These are phyloP conservation scores for Tanypteryx hageni DNA, from an alignment of 2,888 invertebrate species.

Conservation along the genomic window DNA sequence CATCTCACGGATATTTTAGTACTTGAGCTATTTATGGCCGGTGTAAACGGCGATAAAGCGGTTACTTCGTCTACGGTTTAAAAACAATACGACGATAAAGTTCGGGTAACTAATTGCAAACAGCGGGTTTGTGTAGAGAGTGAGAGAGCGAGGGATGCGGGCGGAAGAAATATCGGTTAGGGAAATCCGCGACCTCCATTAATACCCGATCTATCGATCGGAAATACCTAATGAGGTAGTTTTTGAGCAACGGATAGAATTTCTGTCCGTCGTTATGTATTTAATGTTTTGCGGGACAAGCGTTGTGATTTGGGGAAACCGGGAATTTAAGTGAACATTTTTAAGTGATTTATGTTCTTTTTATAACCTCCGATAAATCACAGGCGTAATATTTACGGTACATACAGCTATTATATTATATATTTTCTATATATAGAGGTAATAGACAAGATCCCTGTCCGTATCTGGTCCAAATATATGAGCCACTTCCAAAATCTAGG, in stretches of 20 bases:
- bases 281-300: not conserved
- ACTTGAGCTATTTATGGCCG: too few species aligned
- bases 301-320: not conserved
- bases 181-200: not conserved
- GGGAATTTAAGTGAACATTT: too few species aligned
- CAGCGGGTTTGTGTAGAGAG: not conserved
- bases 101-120: not conserved
- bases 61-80: not conserved
- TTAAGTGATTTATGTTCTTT: too few species aligned
- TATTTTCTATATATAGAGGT: too few species aligned
- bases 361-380: too few species aligned
- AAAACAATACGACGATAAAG: too few species aligned
- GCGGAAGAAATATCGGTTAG: not conserved
- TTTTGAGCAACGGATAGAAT: not conserved
- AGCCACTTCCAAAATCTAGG: too few species aligned
- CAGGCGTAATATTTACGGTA: too few species aligned
- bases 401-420: too few species aligned
- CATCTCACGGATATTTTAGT: too few species aligned
- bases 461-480: too few species aligned
- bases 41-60: not conserved
- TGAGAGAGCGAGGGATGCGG: not conserved
- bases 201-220: not conserved
- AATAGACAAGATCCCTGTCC: too few species aligned
- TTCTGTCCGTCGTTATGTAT: not conserved
- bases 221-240: slow-evolving; percentile 20